Evolutionary conservation across 2,797 vertebrate genomes (phyloP), one percentile per base, ranked within the genome.

Genomic region (Chromis chromis): DNA sequence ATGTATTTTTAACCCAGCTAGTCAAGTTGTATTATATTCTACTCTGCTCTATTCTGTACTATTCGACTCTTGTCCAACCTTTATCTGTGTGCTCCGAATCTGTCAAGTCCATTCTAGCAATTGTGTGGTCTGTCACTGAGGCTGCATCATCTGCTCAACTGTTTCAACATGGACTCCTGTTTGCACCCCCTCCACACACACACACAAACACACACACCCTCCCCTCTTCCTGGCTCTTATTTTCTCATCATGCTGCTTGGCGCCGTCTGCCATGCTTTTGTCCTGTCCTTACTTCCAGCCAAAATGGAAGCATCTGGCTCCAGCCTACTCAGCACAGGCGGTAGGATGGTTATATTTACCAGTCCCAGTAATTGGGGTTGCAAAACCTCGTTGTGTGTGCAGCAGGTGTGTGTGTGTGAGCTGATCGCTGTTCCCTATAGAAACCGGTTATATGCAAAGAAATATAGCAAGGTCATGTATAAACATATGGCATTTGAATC

Each of bases 171-270:
- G 67, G 76, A 64, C 27, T 70, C 39, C 21, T 36, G 24, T 21
- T 52, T 16, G 70, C 65, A 19, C 13, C 6, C 46, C 25, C 14
- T 12, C 55, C 62, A 21, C 8, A 14, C 22, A 19, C 33, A 19
- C 33, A 46, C 10, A 63, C 42, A 21, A 57, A 21, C 17, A 19
- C 10, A 56, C 66, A 10, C 11, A 2, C 0, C 21, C 13, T 24
- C 25, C 60, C 61, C 73, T 65, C 61, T 74, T 72, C 53, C 68
- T 86, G 79, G 70, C 86, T 85, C 83, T 83, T 73, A 77, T 87
- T 89, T 89, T 79, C 86, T 89, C 85, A 82, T 90, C 85, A 70
- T 80, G 81, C 68, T 58, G 74, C 80, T 76, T 87, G 88, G 87
- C 72, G 16, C 56, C 3, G 42, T 40, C 71, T 66, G 78, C 80